phyloP scores from a whole-genome alignment of 2,113 vertebrate genomes.

The Calyptomena viridis region DNA sequence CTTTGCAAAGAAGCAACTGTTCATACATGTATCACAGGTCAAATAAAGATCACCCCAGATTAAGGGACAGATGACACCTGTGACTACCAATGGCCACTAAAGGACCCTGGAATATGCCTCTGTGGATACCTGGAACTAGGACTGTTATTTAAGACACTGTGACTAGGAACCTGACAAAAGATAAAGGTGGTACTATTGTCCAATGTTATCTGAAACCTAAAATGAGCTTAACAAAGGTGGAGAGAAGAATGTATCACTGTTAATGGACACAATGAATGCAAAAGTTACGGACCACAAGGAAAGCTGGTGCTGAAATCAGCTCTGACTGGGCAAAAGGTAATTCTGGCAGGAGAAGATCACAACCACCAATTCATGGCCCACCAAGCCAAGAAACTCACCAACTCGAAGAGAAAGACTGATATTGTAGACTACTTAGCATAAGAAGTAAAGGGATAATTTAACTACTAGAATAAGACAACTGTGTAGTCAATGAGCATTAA shows the following conservation, averaged over 20 bases:
- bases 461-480: background rate
- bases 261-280: background rate
- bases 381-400: background rate
- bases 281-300: background rate
- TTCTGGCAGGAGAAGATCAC: rapidly evolving
- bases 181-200: too few relatives aligned
- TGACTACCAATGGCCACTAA: background rate
- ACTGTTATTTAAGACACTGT: background rate
- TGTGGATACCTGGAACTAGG: background rate
- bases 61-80: background rate
- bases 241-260: background rate
- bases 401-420: background rate
- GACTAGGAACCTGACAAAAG: background rate
- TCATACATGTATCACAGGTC: background rate
- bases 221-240: background rate
- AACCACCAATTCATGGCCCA: background rate
- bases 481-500: background rate
- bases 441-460: background rate
- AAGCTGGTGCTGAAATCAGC: too few relatives aligned
- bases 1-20: background rate
- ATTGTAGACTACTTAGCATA: background rate
- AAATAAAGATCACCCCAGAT: background rate
- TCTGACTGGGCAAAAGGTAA: background rate
- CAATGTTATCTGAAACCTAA: background rate
- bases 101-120: background rate